These are phyloP conservation scores for Muscicapa adusta DNA, from an alignment of 2,113 vertebrate species.

Conservation along the genomic window DNA sequence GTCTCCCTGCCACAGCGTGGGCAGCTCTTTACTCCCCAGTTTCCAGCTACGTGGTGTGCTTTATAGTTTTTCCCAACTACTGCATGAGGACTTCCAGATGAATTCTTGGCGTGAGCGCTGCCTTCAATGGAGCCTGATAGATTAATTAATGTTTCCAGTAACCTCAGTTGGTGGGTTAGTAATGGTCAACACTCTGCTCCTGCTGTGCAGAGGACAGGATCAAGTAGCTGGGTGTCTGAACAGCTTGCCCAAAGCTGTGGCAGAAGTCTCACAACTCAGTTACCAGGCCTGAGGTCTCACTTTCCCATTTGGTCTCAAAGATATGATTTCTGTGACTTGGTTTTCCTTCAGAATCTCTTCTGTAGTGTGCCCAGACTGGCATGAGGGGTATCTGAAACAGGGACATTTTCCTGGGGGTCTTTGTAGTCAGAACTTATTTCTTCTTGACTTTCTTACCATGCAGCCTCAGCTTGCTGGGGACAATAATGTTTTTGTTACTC, in stretches of 20 bases:
- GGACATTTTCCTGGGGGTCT: not conserved
- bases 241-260: not conserved
- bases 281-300: not conserved
- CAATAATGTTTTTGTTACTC: constrained; percentile 69
- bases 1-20: not conserved
- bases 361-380: not conserved
- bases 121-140: not conserved
- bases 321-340: not conserved
- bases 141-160: not conserved
- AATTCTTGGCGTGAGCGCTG: not conserved
- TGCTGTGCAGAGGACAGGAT: not conserved
- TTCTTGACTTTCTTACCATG: constrained; percentile 6
- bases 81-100: constrained; percentile 35
- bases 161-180: not conserved
- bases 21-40: not conserved
- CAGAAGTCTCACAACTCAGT: not conserved
- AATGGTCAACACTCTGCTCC: not conserved
- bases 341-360: not conserved
- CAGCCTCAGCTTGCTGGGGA: constrained; percentile 9
- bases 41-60: not conserved
- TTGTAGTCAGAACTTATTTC: not conserved
- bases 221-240: not conserved
- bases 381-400: not conserved
- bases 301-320: not conserved
- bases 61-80: constrained; percentile 6